Evolutionary conservation across 1,140 invertebrate genomes (phyloP).

Genomic region (Caerostris darwini): DNA sequence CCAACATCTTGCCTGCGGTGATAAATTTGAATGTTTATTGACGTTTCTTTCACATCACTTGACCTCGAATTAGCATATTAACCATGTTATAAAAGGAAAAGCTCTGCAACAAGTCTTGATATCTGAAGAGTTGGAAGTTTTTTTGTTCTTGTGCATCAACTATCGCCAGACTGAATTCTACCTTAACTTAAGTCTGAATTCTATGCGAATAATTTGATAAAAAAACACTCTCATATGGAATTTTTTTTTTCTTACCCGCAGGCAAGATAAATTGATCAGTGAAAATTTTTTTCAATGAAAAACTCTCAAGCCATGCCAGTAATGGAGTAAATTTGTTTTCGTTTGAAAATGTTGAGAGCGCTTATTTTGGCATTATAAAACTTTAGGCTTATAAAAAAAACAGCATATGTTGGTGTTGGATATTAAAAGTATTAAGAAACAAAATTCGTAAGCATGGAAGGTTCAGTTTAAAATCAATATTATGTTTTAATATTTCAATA

Average conservation of each 20-base stretch:
- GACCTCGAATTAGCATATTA: slow-evolving; percentile 70
- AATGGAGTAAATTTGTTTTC: neutral
- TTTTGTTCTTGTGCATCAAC: neutral
- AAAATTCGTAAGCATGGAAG: no score
- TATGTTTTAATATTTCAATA: no score
- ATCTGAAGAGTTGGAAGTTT: slow-evolving; percentile 4
- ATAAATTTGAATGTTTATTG: slow-evolving; percentile 67
- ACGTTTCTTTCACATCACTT: neutral
- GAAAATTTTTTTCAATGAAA: neutral
- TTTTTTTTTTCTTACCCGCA: neutral
- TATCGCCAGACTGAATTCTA: neutral
- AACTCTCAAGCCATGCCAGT: neutral
- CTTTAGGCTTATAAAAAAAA: no score
- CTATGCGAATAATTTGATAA: slow-evolving; percentile 45
- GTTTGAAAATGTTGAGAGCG: neutral
- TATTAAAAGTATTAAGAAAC: no score
- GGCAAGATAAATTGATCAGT: neutral
- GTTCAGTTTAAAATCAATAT: no score
- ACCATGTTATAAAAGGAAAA: slow-evolving; percentile 56
- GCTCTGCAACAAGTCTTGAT: slow-evolving; percentile 39
- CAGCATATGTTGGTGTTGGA: no score
- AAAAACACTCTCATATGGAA: neutral
- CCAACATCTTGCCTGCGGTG: neutral
- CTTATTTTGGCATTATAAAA: neutral
- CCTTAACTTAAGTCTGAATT: neutral